Base-by-base conservation (phyloP, 2,888 invertebrate species). In the Nemotelus pantherinus region DNA sequence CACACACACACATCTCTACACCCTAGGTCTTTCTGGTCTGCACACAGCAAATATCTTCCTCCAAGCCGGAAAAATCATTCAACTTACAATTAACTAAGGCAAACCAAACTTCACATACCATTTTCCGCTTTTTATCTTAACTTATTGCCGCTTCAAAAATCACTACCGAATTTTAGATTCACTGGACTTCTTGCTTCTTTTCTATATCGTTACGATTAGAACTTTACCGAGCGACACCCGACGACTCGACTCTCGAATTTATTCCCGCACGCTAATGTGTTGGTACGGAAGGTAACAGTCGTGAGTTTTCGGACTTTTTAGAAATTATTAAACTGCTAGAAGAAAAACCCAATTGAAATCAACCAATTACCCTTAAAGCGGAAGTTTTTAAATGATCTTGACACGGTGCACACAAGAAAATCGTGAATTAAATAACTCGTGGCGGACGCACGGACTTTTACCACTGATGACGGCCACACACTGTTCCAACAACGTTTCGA, bases 51-150 rank as follows among this genome's bases (percentile, higher is more conserved):
- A 3, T 2, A 63, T 39, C 43, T 41, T 43, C 39, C 43, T 3
- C 63, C 39, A 63, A 63, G 60, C 72, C 72, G 43, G 68, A 70
- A 55, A 53, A 70, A 9, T 43, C 63, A 71, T 43, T 45, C 44
- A 67, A 67, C 47, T 67, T 67, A 47, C 48, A 25, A 45, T 39
- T 45, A 74, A 41, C 47, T 47, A 74, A 25, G 5, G 60, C 10
- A 63, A 63, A 9, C 7, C 7, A 48, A 44, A 57, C 74, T 74
- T 41, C 50, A 74, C 74, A 74, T 74, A 74, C 74, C 74, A 74
- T 74, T 74, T 60, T 74, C 41, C 63, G 60, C 74, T 74, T 74
- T 74, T 47, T 48, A 74, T 63, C 74, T 74, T 60, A 74, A 74
- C 6, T 63, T 47, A 74, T 60, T 60, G 39, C 74, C 50, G 50